Evolutionary conservation across 1,140 invertebrate species (phyloP).

Genomic region (Drosophila nannoptera): DNA sequence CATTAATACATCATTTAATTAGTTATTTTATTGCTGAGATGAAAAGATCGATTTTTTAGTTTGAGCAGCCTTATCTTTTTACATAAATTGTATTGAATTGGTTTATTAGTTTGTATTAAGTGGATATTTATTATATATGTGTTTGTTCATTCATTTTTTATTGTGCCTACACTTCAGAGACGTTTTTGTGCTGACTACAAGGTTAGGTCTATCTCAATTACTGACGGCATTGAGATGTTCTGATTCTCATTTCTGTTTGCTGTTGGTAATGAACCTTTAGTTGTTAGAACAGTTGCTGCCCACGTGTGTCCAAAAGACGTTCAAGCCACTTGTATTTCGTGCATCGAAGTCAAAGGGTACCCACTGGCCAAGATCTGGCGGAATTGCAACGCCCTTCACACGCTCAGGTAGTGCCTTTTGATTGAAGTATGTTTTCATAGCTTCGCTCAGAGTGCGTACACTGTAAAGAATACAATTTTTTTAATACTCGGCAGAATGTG

Average conservation of each 20-base stretch:
- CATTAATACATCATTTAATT: too few relatives aligned
- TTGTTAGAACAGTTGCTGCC: constrained; percentile 39
- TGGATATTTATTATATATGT: background rate
- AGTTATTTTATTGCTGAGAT: too few relatives aligned
- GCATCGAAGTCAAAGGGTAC: constrained; percentile 39
- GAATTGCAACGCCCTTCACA: constrained; percentile 45
- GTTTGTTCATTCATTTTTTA: background rate
- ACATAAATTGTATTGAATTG: too few relatives aligned
- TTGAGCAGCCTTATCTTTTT: too few relatives aligned
- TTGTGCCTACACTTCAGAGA: constrained; percentile 1
- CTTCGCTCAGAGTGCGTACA: constrained; percentile 46
- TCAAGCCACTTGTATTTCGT: constrained; percentile 13
- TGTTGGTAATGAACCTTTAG: background rate
- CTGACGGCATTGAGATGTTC: constrained; percentile 21
- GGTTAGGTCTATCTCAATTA: constrained; percentile 62
- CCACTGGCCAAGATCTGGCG: constrained; percentile 20
- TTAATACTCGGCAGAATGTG: background rate
- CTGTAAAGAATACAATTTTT: constrained; percentile 46
- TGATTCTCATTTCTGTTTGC: constrained; percentile 16
- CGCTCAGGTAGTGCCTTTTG: constrained; percentile 18
- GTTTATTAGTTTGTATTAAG: too few relatives aligned
- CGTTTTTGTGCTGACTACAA: constrained; percentile 26
- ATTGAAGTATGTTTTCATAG: constrained; percentile 53
- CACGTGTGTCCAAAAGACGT: constrained; percentile 23
- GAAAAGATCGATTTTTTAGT: too few relatives aligned